phyloP scores from a whole-genome alignment of 2,797 vertebrate species.

The Brachymystax lenok region DNA sequence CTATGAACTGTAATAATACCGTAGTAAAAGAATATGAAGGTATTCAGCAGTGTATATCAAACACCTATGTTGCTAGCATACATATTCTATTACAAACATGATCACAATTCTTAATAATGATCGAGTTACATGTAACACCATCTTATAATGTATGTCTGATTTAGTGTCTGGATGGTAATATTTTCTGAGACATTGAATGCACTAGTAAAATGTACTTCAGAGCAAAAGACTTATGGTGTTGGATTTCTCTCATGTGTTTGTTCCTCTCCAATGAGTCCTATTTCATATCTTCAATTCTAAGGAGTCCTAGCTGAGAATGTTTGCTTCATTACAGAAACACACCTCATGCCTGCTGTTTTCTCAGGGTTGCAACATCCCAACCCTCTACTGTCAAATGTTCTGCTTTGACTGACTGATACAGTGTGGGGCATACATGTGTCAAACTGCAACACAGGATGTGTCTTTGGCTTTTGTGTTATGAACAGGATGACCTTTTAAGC shows the following conservation, averaged over 20 bases:
- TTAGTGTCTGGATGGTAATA: not conserved
- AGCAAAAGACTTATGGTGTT: not conserved
- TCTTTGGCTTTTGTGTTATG: not conserved
- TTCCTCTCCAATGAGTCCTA: slow-evolving; percentile 2
- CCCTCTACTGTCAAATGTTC: not conserved
- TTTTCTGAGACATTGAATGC: not conserved
- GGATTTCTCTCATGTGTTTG: not conserved
- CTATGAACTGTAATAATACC: not conserved
- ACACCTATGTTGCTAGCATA: not conserved
- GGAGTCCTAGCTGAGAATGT: not conserved
- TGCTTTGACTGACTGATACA: not conserved
- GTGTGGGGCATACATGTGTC: not conserved
- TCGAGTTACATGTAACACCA: not conserved
- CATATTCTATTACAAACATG: not conserved
- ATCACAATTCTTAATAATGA: not conserved
- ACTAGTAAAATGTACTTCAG: not conserved
- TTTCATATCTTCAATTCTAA: not conserved
- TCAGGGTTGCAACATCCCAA: not conserved
- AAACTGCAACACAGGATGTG: not conserved
- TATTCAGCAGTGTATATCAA: not conserved
- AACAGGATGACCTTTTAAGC: not conserved
- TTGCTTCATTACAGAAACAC: slow-evolving; percentile 3
- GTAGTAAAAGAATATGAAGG: not conserved
- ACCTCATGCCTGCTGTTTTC: not conserved
- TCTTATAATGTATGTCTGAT: not conserved